Conservation (phyloP, 2,888 invertebrate species). For the Ormyrus thymus region DNA sequence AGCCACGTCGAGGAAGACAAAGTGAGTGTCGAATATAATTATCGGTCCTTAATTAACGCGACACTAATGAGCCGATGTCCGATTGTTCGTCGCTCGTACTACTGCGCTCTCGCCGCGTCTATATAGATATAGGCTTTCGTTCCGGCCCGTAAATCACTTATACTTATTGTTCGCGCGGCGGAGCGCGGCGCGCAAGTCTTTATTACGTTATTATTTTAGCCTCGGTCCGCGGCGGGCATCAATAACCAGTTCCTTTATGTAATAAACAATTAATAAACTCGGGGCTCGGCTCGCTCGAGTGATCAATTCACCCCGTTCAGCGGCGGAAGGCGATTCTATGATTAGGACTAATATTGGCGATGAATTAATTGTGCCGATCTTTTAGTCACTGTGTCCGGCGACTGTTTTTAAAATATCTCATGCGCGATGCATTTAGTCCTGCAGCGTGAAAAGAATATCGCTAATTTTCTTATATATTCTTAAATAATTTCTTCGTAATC, state of each 20-base stretch:
- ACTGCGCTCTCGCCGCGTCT: background rate
- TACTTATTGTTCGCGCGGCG: conserved; percentile 14
- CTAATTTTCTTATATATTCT: too few species aligned
- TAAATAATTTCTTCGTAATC: too few species aligned
- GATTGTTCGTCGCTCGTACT: conserved; percentile 41
- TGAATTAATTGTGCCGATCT: background rate
- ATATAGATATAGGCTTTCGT: conserved; percentile 1
- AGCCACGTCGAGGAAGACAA: too few species aligned
- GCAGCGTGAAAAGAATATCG: too few species aligned
- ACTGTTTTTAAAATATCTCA: background rate
- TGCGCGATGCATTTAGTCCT: too few species aligned
- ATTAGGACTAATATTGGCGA: too few species aligned
- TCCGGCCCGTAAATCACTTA: conserved; percentile 26
- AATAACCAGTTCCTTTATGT: conserved; percentile 40
- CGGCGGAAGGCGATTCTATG: background rate
- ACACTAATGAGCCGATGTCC: conserved; percentile 44
- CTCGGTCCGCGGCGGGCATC: background rate
- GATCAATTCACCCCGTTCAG: conserved; percentile 14
- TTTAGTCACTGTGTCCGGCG: background rate
- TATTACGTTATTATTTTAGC: conserved; percentile 36
- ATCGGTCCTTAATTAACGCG: conserved; percentile 33
- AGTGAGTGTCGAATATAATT: conserved; percentile 33
- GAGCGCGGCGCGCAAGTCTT: background rate
- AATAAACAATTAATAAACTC: conserved; percentile 42
- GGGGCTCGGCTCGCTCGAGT: background rate